phyloP scores from a whole-genome alignment of 2,888 invertebrate species.

The Metalampra italica region DNA sequence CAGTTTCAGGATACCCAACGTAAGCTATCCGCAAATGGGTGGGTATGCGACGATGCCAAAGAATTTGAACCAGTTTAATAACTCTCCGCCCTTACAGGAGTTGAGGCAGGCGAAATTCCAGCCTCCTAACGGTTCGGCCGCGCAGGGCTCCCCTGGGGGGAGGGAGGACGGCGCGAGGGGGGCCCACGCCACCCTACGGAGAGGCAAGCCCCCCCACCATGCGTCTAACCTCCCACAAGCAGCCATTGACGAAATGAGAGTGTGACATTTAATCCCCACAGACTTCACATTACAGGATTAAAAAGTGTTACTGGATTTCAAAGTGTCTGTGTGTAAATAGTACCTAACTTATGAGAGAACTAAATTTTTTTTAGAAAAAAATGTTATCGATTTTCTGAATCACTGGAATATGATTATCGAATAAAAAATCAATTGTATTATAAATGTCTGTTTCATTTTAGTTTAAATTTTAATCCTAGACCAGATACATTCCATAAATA shows the following conservation, averaged over 20 bases:
- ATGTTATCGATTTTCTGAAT: slow-evolving; percentile 61
- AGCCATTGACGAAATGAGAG: slow-evolving; percentile 93
- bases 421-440: slow-evolving; percentile 58
- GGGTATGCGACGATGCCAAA: slow-evolving; percentile 80
- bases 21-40: slow-evolving; percentile 64
- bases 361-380: slow-evolving; percentile 42
- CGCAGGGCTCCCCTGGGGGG: slow-evolving; percentile 55
- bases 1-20: slow-evolving; percentile 68
- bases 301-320: slow-evolving; percentile 39
- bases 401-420: slow-evolving; percentile 60
- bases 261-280: slow-evolving; percentile 82
- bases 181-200: slow-evolving; percentile 64
- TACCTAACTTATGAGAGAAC: slow-evolving; percentile 25
- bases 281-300: slow-evolving; percentile 50
- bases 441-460: slow-evolving; percentile 24
- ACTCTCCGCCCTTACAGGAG: slow-evolving; percentile 71
- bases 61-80: slow-evolving; percentile 77
- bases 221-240: slow-evolving; percentile 86
- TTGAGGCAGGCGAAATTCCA: slow-evolving; percentile 78
- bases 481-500: too few relatives aligned
- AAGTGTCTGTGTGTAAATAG: slow-evolving; percentile 57
- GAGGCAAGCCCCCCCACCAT: slow-evolving; percentile 66
- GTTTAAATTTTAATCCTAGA: too few relatives aligned
- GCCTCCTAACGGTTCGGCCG: slow-evolving; percentile 79
- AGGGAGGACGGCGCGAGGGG: slow-evolving; percentile 42